Evolutionary conservation across 1,140 invertebrate species (phyloP), one percentile per base, ranked within the genome.

Genomic region (Tribolium madens): DNA sequence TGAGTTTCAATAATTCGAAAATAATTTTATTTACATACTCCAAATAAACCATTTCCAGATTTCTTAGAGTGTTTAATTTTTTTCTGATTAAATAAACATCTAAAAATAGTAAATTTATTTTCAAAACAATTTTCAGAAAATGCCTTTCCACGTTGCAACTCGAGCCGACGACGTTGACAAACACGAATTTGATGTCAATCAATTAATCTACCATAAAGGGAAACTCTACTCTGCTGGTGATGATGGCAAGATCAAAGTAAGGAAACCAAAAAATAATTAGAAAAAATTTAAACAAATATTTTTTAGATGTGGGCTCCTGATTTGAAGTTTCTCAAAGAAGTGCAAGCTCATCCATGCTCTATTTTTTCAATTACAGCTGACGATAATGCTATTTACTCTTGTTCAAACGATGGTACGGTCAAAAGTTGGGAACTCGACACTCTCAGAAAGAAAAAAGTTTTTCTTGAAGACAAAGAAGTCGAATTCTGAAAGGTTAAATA

Each of bases 241-340:
- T 77, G 87, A 88, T 78, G 87, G 87, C n/a, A 87, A 86, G 80
- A 85, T 88, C 13, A 88, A 88, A 82, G 87, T 87, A 82, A 48
- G n/a, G 64, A 68, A 70, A 12, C 9, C 73, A 4, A 36, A 36
- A 9, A 36, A 36, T 36, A 36, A 42, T n/a, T n/a, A n/a, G n/a
- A n/a, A n/a, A n/a, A n/a, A n/a, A n/a, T n/a, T 6, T 69, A 13
- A 73, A 76, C 9, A 18, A 52, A 26, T 72, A 36, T 48, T 36
- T 75, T 72, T 42, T 64, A 87, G 86, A 81, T 87, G 4, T 88
- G 88, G 88, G 81, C 82, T 52, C 72, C 81, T 52, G 85, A 88
- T 78, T 79, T 89, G 26, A 83, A 86, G 77, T 82, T 86, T 42
- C 47, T 84, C n/a, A 80, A 78, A 47, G 84, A 87, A 81, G 82